Percentiles rank a stretch among this genome's conserved stretches.
Conservation (phyloP, 2,797 vertebrate species). For the Cheirogaleus major region DNA sequence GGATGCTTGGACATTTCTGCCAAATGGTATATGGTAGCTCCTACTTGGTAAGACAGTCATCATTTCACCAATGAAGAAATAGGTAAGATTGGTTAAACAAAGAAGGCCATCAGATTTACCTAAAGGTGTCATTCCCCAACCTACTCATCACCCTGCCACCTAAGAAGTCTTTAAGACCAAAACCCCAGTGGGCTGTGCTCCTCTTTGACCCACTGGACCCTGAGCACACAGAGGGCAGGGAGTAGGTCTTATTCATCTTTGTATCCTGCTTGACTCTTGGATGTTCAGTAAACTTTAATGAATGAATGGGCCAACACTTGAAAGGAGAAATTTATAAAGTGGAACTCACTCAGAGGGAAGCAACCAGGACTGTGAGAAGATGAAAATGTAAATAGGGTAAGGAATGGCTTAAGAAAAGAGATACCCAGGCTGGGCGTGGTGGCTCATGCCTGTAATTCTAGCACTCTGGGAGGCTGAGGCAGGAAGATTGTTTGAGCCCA, state of each 20-base stretch:
- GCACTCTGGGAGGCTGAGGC: no score
- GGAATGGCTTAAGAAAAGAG: background rate
- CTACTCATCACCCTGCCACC: background rate
- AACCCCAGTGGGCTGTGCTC: background rate
- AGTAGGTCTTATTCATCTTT: background rate
- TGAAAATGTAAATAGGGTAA: background rate
- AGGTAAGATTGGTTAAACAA: background rate
- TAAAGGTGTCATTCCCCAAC: background rate
- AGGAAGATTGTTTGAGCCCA: no score
- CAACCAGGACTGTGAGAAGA: background rate
- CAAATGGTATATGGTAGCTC: background rate
- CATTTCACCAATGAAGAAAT: background rate
- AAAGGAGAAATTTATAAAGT: background rate
- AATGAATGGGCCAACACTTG: background rate
- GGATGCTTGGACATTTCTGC: background rate
- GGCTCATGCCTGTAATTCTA: no score
- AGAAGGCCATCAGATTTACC: background rate
- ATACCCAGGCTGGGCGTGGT: background rate
- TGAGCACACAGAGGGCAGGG: background rate
- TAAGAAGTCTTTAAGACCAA: background rate
- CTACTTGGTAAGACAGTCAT: background rate
- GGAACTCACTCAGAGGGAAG: background rate
- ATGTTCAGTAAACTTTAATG: background rate
- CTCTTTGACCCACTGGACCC: background rate
- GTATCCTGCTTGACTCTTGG: background rate